A percentile compares a stretch with the other conserved stretches of the same genome.
Conservation (phyloP, 2,888 invertebrate genomes). For the Biston betularia region DNA sequence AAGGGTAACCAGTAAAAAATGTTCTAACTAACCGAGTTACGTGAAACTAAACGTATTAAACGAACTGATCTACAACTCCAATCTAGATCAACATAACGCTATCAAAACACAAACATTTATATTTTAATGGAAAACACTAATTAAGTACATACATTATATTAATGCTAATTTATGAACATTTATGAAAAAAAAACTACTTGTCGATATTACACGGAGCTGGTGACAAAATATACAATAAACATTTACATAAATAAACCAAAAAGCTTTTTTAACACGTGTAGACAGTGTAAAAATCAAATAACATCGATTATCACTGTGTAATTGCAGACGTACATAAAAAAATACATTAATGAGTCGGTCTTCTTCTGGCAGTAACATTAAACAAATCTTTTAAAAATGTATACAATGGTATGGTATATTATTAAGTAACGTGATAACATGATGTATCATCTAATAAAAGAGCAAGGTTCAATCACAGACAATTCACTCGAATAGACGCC, state of each 20-base stretch:
- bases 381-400: slow-evolving; percentile 2
- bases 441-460: slow-evolving; percentile 28
- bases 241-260: background rate
- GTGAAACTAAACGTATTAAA: slow-evolving; percentile 53
- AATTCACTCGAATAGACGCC: no score
- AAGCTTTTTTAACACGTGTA: slow-evolving; percentile 19
- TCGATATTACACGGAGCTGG: slow-evolving; percentile 29
- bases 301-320: background rate
- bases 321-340: slow-evolving; percentile 25
- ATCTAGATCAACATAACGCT: slow-evolving; percentile 69
- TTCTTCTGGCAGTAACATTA: slow-evolving; percentile 5
- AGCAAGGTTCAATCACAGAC: slow-evolving; percentile 3
- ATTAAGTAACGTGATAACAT: slow-evolving; percentile 4
- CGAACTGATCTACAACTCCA: slow-evolving; percentile 57
- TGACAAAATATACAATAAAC: background rate
- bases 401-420: slow-evolving; percentile 20
- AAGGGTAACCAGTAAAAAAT: slow-evolving; percentile 57
- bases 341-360: slow-evolving; percentile 14
- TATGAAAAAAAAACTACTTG: slow-evolving; percentile 54
- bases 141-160: slow-evolving; percentile 70
- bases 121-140: slow-evolving; percentile 72
- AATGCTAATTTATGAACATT: slow-evolving; percentile 74
- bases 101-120: slow-evolving; percentile 72
- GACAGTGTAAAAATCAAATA: slow-evolving; percentile 7
- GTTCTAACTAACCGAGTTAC: slow-evolving; percentile 47